Evolutionary conservation across 2,797 vertebrate species (phyloP).

Genomic region (Lepidocolaptes lacrymiger): DNA sequence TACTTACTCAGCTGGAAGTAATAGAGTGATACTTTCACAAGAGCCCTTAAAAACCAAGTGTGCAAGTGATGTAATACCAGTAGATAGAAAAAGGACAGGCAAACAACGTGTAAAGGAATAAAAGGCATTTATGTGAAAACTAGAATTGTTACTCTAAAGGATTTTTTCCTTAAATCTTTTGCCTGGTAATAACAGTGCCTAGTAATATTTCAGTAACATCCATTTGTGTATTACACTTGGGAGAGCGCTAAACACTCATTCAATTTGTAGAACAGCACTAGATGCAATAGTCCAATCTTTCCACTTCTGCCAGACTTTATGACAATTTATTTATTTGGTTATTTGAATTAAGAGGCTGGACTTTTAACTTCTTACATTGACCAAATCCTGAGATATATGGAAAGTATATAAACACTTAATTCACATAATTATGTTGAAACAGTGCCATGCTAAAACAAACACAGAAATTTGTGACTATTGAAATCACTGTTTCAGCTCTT

Average conservation of each 20-base stretch:
- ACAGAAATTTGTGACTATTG: background rate
- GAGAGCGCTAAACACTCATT: conserved; percentile 23
- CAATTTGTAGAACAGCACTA: conserved; percentile 13
- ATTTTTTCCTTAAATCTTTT: background rate
- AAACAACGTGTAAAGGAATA: background rate
- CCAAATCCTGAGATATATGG: background rate
- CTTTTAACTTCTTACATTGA: background rate
- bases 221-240: conserved; percentile 1
- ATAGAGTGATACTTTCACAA: conserved; percentile 52
- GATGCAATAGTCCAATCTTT: background rate
- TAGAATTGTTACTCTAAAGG: background rate
- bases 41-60: conserved; percentile 46
- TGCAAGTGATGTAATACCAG: conserved; percentile 31
- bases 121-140: background rate
- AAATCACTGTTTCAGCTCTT: background rate
- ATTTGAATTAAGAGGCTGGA: background rate
- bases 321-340: background rate
- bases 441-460: background rate
- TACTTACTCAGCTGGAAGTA: conserved; percentile 68
- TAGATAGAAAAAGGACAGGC: background rate
- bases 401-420: background rate
- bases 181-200: background rate
- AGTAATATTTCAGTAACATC: conserved; percentile 14
- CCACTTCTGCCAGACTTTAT: background rate
- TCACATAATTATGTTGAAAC: background rate